Evolutionary conservation across 2,888 invertebrate genomes (phyloP), one percentile per base, ranked within the genome.

Genomic region (Zaprionus bogoriensis): DNA sequence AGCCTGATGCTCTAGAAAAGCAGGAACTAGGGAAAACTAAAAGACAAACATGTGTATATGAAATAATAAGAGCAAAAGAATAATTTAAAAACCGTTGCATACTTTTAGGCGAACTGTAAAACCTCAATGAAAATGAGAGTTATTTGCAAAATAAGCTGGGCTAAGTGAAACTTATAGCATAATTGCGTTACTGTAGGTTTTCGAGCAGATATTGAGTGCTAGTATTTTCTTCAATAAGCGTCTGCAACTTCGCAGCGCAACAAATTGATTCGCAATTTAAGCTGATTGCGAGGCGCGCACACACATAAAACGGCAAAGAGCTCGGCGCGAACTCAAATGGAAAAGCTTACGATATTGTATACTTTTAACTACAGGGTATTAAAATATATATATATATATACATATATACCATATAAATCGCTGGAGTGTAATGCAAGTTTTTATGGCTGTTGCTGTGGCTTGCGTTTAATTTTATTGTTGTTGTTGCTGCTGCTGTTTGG

Each of bases 381-480:
- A 48, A 38, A 50, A 51, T 38, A 53, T n/a, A n/a, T n/a, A n/a
- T n/a, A n/a, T n/a, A n/a, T n/a, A n/a, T n/a, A n/a, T n/a, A n/a
- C n/a, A n/a, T n/a, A n/a, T n/a, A n/a, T n/a, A n/a, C n/a, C 46
- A 71, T 55, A 74, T 36, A 41, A 41, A 41, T 59, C 22, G 27
- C 28, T 46, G 36, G 36, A 69, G 53, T 52, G 75, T 39, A 68
- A 63, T 71, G 74, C 55, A 73, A 42, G 68, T 54, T 57, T 61
- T 74, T 63, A 59, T 64, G 58, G 22, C 39, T 39, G 23, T 28
- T 52, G 32, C 69, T 67, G 69, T 47, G 67, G 69, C 45, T 63
- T 47, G 65, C 41, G 14, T 58, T 58, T 74, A 50, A 52, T 61
- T 48, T 61, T 17, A 47, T 54, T 51, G 51, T 9, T 51, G 28